phyloP scores from a whole-genome alignment of 2,888 invertebrate species.

The Calameuta pallipes region DNA sequence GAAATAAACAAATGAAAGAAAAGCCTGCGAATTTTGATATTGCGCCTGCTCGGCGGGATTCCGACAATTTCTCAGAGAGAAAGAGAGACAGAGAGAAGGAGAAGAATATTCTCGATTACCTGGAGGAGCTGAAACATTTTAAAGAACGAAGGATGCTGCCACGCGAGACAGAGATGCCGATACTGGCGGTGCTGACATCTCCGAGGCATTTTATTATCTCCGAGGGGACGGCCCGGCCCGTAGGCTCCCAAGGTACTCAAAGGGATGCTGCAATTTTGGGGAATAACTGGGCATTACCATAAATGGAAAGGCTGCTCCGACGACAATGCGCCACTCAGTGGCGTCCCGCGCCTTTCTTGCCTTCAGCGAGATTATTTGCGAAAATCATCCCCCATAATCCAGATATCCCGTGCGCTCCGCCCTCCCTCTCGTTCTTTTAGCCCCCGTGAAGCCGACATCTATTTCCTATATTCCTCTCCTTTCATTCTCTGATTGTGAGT shows the following conservation, averaged over 20 bases:
- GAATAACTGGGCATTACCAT: conserved; percentile 21
- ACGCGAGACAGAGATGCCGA: not conserved
- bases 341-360: not conserved
- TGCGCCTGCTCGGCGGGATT: conserved; percentile 10
- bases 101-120: not conserved
- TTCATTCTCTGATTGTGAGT: not conserved
- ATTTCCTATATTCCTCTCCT: not conserved
- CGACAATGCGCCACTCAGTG: conserved; percentile 12
- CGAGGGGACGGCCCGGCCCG: not conserved
- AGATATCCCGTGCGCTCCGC: too few species aligned
- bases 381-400: not conserved
- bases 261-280: conserved; percentile 6
- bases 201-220: not conserved
- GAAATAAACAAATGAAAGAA: not conserved
- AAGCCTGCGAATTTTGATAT: conserved; percentile 10
- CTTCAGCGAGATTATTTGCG: not conserved
- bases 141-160: not conserved
- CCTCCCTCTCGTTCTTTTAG: not conserved
- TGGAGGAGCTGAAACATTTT: not conserved
- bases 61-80: conserved; percentile 9
- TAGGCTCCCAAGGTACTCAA: not conserved
- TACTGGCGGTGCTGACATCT: not conserved
- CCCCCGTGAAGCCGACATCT: not conserved
- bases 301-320: conserved; percentile 15
- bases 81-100: not conserved